These are phyloP conservation scores for Drosophila arawakana DNA, from an alignment of 1,140 invertebrate genomes.

Conservation along the genomic window DNA sequence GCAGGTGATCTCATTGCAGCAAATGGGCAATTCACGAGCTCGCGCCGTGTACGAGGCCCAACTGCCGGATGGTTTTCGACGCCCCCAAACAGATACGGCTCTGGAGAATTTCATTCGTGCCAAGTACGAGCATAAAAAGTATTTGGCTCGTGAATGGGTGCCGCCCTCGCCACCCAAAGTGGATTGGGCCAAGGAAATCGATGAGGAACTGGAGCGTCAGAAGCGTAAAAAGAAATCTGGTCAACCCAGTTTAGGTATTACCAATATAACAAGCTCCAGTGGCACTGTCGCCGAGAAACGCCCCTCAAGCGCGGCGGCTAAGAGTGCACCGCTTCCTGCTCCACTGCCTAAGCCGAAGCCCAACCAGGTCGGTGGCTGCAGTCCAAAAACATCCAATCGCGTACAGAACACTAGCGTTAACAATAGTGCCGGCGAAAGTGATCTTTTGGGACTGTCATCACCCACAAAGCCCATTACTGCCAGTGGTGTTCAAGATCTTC, in stretches of 20 bases:
- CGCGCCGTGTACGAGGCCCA: conserved; percentile 99
- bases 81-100: conserved; percentile 97
- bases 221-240: conserved; percentile 91
- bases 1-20: conserved; percentile 96
- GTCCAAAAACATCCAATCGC: conserved; percentile 88
- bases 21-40: conserved; percentile 99
- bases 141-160: conserved; percentile 98
- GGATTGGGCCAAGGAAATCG: conserved; percentile 92
- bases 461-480: conserved; percentile 80
- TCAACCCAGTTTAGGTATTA: conserved; percentile 71
- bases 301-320: conserved; percentile 33
- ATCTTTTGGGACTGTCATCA: conserved; percentile 85
- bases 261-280: conserved; percentile 71
- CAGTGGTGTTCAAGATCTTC: conserved; percentile 85
- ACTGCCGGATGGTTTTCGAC: conserved; percentile 96
- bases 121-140: conserved; percentile 99
- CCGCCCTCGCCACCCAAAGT: conserved; percentile 93
- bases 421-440: conserved; percentile 77
- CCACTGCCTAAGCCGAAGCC: conserved; percentile 85
- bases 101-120: conserved; percentile 97
- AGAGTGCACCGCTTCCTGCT: conserved; percentile 79
- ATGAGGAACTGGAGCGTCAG: conserved; percentile 93
- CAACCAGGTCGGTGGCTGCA: conserved; percentile 84
- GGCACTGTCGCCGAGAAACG: conserved; percentile 68
- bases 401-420: conserved; percentile 80